These are phyloP conservation scores for Homarus gammarus DNA, from an alignment of 2,888 invertebrate species.

Conservation along the genomic window DNA sequence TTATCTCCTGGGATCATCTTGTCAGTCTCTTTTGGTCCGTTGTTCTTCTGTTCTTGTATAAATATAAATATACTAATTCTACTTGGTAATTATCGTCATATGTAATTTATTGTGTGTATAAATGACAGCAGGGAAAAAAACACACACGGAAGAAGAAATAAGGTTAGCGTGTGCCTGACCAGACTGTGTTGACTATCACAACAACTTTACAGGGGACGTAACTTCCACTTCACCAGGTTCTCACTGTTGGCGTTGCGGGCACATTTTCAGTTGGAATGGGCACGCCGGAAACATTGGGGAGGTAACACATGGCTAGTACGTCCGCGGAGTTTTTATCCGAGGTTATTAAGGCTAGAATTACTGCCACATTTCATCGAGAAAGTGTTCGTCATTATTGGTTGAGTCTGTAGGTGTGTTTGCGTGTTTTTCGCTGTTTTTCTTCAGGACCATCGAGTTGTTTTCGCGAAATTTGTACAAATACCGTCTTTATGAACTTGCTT, in stretches of 20 bases:
- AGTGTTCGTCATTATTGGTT: neutral
- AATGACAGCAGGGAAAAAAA: no score
- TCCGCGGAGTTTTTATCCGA: neutral
- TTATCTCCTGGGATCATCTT: no score
- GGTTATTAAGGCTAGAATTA: neutral
- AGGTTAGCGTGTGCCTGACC: neutral
- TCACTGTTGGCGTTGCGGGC: neutral
- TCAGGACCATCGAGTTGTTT: no score
- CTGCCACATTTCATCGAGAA: neutral
- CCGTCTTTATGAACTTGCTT: no score
- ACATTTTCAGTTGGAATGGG: neutral
- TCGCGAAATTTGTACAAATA: no score
- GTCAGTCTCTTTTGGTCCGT: no score
- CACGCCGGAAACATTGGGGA: neutral
- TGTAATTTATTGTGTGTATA: no score
- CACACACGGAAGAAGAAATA: no score
- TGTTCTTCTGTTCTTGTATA: no score
- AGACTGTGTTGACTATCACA: neutral
- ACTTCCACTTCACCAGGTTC: neutral
- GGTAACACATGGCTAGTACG: neutral
- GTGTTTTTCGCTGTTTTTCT: neutral
- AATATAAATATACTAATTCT: no score
- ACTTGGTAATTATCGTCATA: no score
- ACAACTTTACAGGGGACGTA: neutral
- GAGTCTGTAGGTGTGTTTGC: neutral